Base-by-base conservation (phyloP, 2,888 invertebrate species). In the Drosophila cracens region DNA sequence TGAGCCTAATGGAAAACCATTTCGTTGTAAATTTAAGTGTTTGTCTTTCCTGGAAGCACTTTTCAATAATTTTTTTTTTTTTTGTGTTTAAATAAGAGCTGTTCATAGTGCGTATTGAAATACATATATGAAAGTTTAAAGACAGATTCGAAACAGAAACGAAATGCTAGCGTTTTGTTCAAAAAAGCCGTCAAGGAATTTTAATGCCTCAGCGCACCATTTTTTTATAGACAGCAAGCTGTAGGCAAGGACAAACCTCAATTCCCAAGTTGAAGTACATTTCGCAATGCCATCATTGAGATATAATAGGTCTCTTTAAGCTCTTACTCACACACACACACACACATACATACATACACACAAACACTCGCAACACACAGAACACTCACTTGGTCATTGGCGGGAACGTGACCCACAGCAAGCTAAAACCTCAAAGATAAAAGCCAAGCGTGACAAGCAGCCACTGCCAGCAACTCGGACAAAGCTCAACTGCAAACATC, bases 391-490 rank as follows among this genome's bases (percentile, higher is more conserved):
- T 6, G 36, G 56, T 16, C 31, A 59, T 38, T 48, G 66, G 33
- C 53, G 71, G 71, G 70, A 84, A 84, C 83, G 83, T 84, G 83
- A 84, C 89, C 78, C 59, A 56, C 16, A 46, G 25, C 46, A 46
- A 46, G 43, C 43, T 21, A 21, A 43, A 78, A 54, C 59, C 61
- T 56, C 36, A 73, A 60, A 78, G 71, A 82, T 71, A 78, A 79
- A 70, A 62, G 66, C 57, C 62, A 74, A 65, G 82, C 89, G 84
- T 83, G 87, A 86, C 87, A 86, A 60, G 61, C 38, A 58, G 53
- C 53, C 49, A 53, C 31, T 31, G 38, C 2, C 7, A 29, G 5
- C 27, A 38, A 54, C 21, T 25, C 61, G 51, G 54, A 52, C 74
- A 64, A 74, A 61, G 11, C 43, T 27, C 58, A 68, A 46, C 75